These are phyloP conservation scores for Irena cyanogastra DNA, from an alignment of 2,113 vertebrate genomes.

Conservation along the genomic window DNA sequence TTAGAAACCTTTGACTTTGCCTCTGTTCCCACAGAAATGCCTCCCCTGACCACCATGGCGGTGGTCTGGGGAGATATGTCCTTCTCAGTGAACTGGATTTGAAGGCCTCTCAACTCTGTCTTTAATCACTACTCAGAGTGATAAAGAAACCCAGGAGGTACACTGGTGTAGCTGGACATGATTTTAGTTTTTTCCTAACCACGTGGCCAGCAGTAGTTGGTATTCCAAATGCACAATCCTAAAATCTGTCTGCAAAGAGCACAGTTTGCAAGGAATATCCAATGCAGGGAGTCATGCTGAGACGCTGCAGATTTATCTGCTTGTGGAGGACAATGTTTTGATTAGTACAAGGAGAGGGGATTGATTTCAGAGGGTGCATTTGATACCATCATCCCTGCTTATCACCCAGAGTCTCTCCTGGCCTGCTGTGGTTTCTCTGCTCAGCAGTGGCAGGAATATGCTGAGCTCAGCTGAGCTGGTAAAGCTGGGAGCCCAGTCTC, in stretches of 20 bases:
- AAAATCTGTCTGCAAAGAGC: not conserved
- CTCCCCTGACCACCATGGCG: not conserved
- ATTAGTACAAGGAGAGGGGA: not conserved
- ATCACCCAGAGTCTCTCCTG: not conserved
- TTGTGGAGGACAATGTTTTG: constrained; percentile 5
- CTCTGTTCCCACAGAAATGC: not conserved
- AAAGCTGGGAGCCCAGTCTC: not conserved
- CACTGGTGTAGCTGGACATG: not conserved
- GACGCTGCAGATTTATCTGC: not conserved
- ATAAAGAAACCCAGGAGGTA: not conserved
- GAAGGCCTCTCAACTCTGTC: not conserved
- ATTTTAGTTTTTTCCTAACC: not conserved
- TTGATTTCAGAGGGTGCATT: not conserved
- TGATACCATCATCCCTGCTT: not conserved
- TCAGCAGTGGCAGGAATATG: not conserved
- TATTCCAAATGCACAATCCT: not conserved
- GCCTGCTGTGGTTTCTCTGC: not conserved
- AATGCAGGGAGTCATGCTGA: not conserved
- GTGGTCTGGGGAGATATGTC: not conserved
- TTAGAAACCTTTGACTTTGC: not conserved
- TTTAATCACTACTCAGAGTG: not conserved
- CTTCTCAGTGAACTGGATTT: not conserved
- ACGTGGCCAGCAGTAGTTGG: not conserved
- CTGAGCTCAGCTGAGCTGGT: not conserved
- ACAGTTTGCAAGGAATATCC: not conserved